A percentile compares a stretch with the other conserved stretches of the same genome.
Evolutionary conservation across 2,113 vertebrate genomes (phyloP).

Genomic region (Protobothrops flavoviridis): DNA sequence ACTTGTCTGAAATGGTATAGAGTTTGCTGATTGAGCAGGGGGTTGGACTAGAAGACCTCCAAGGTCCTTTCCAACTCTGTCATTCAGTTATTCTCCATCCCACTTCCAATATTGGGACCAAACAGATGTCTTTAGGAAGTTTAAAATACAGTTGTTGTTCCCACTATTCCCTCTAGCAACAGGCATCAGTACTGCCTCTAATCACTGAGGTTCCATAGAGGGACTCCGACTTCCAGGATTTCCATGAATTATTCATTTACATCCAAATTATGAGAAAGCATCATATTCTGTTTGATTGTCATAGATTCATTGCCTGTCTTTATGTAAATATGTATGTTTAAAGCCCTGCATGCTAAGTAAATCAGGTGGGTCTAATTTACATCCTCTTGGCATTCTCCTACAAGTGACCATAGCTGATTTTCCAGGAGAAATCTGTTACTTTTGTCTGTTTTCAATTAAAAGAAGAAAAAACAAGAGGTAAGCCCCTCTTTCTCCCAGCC

Average conservation of each 20-base stretch:
- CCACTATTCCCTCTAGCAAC: not conserved
- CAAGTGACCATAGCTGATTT: conserved; percentile 45
- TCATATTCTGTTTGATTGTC: not conserved
- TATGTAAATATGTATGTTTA: not conserved
- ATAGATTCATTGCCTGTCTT: not conserved
- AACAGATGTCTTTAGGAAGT: not conserved
- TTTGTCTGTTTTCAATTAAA: conserved; percentile 66
- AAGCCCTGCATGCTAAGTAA: not conserved
- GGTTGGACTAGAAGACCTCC: not conserved
- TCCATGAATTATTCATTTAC: not conserved
- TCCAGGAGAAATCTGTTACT: conserved; percentile 61
- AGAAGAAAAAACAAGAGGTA: conserved; percentile 31
- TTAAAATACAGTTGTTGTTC: not conserved
- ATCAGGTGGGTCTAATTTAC: not conserved
- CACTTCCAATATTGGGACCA: not conserved
- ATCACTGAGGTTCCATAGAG: not conserved
- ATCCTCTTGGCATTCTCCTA: conserved; percentile 30
- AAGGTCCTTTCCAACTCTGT: not conserved
- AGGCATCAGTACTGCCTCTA: not conserved
- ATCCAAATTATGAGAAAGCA: not conserved
- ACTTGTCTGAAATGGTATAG: not conserved
- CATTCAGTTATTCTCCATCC: not conserved
- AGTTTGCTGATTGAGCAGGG: not conserved
- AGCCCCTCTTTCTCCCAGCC: conserved; percentile 30
- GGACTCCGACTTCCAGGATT: not conserved